These are phyloP conservation scores for Acrobasis consociella DNA, from an alignment of 2,888 invertebrate species.

Conservation along the genomic window DNA sequence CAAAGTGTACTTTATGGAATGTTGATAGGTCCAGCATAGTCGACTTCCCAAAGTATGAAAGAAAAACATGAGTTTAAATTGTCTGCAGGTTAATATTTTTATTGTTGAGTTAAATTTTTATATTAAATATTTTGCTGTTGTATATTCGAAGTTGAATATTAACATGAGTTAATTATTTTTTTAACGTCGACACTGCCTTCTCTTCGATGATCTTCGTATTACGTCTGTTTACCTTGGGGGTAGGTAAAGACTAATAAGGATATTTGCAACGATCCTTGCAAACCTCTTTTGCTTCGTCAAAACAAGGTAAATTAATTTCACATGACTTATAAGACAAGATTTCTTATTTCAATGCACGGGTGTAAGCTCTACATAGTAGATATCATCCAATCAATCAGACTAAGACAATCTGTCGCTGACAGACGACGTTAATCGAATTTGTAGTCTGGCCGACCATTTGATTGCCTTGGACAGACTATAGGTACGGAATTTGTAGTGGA, in stretches of 20 bases:
- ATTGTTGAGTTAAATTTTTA: conserved; percentile 12
- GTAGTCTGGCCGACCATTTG: not conserved
- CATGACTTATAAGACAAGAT: too few species aligned
- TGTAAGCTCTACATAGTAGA: not conserved
- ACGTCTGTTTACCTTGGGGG: too few species aligned
- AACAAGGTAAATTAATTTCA: too few species aligned
- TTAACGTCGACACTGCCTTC: too few species aligned
- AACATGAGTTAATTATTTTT: too few species aligned
- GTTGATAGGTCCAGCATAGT: not conserved
- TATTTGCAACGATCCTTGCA: too few species aligned
- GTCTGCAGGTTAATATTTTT: not conserved
- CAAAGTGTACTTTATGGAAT: not conserved
- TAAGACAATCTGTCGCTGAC: conserved; percentile 2
- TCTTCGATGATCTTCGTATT: too few species aligned
- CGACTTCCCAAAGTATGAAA: not conserved
- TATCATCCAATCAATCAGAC: not conserved
- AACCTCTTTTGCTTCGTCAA: too few species aligned
- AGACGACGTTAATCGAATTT: conserved; percentile 7
- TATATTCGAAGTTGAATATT: too few species aligned
- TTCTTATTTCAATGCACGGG: not conserved
- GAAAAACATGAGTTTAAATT: not conserved
- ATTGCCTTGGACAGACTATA: conserved; percentile 8
- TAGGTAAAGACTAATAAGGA: too few species aligned
- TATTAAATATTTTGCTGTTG: too few species aligned
- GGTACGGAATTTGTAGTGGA: conserved; percentile 1